Evolutionary conservation across 2,888 invertebrate species (phyloP).

Genomic region (Phyllotreta cruciferae): DNA sequence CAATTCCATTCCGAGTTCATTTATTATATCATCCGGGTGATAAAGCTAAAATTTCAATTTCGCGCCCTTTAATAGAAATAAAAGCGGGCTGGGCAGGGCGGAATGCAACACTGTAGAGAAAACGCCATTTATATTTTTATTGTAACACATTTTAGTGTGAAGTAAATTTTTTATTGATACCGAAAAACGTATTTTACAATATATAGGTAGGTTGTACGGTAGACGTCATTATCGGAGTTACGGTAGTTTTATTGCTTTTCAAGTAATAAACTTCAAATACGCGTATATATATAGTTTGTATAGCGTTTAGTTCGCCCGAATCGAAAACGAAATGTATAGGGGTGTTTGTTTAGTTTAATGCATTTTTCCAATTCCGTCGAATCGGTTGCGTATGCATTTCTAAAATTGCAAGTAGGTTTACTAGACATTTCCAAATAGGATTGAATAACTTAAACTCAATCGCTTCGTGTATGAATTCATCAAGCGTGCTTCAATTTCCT

Average conservation of each 20-base stretch:
- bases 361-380: too few relatives aligned
- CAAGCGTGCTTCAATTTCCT: too few relatives aligned
- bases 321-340: constrained; percentile 7
- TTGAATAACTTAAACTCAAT: too few relatives aligned
- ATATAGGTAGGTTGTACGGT: constrained; percentile 19
- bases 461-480: too few relatives aligned
- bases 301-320: constrained; percentile 12
- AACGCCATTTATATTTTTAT: constrained; percentile 39
- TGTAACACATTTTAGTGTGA: constrained; percentile 37
- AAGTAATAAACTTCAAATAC: constrained; percentile 26
- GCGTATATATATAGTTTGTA: constrained; percentile 9
- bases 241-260: constrained; percentile 25
- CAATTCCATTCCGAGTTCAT: too few relatives aligned
- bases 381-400: constrained; percentile 21
- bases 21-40: too few relatives aligned
- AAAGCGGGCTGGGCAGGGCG: constrained; percentile 13
- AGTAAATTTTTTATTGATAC: constrained; percentile 39
- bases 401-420: too few relatives aligned
- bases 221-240: constrained; percentile 30
- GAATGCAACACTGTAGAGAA: constrained; percentile 39
- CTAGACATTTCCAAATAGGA: too few relatives aligned
- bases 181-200: constrained; percentile 29
- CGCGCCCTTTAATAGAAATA: constrained; percentile 16
- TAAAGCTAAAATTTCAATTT: constrained; percentile 13
- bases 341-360: too few relatives aligned